A percentile compares a stretch with the other conserved stretches of the same genome.
Conservation (phyloP, 2,797 vertebrate species). For the Rhinella marina region DNA sequence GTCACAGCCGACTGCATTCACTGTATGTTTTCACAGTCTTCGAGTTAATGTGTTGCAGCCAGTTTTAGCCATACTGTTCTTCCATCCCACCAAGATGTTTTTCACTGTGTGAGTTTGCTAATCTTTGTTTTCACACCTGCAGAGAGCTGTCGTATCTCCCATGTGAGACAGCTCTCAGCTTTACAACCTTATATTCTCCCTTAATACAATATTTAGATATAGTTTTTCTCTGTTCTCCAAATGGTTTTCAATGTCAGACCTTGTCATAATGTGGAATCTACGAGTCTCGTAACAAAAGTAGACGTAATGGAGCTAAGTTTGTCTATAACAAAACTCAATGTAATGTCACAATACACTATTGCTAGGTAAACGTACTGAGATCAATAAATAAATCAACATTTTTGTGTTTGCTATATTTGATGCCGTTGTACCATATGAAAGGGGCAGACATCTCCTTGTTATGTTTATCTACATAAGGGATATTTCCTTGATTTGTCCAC, state of each 20-base stretch:
- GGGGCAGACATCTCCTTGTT: too few species aligned
- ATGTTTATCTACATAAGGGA: too few species aligned
- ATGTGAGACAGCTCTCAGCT: neutral
- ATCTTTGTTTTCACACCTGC: slow-evolving; percentile 9
- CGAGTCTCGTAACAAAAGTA: neutral
- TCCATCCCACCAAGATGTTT: neutral
- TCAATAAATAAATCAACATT: too few species aligned
- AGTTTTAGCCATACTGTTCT: neutral
- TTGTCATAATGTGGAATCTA: neutral
- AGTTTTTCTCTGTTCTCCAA: neutral
- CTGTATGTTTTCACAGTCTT: neutral
- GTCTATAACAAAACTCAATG: neutral
- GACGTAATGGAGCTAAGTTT: neutral
- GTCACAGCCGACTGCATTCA: neutral
- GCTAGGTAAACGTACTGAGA: too few species aligned
- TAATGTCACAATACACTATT: neutral
- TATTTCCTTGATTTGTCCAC: too few species aligned
- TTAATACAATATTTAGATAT: neutral
- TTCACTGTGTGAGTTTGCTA: neutral
- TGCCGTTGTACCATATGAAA: too few species aligned
- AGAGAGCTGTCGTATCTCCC: neutral
- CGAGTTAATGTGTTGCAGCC: neutral
- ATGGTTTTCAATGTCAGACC: neutral
- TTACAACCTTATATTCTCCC: neutral
- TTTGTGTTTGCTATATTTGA: too few species aligned